These are phyloP conservation scores for Neomonachus schauinslandi DNA, from an alignment of 2,113 vertebrate genomes.

Conservation along the genomic window DNA sequence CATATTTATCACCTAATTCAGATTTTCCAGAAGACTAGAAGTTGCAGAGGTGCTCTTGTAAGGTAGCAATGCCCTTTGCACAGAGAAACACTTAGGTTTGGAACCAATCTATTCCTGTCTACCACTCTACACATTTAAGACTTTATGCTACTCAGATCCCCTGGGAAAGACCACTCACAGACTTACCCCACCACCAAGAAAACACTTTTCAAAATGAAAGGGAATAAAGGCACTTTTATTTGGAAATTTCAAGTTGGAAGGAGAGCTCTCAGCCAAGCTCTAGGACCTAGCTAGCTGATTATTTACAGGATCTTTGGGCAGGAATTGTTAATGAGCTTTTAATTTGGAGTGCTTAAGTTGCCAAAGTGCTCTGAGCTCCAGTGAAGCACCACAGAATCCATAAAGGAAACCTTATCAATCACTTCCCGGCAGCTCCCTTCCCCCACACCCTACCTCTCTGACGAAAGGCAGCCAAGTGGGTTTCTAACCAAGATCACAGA, in stretches of 20 bases:
- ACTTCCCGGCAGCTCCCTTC: conserved; percentile 73
- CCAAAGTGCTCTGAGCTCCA: conserved; percentile 82
- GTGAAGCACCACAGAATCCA: conserved; percentile 81
- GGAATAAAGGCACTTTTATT: conserved; percentile 71
- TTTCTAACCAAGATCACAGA: conserved; percentile 79
- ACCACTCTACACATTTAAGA: conserved; percentile 32
- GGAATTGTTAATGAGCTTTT: conserved; percentile 82
- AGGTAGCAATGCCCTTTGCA: background rate
- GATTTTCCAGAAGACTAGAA: conserved; percentile 4
- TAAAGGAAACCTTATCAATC: conserved; percentile 83
- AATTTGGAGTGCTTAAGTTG: conserved; percentile 83
- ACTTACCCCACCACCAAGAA: conserved; percentile 56
- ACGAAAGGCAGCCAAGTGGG: conserved; percentile 72
- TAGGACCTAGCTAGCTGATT: conserved; percentile 74
- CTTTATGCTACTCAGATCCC: conserved; percentile 31
- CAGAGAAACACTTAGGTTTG: conserved; percentile 32
- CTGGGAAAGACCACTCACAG: conserved; percentile 61
- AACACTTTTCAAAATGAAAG: conserved; percentile 72
- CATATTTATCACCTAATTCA: conserved; percentile 42
- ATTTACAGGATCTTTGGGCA: conserved; percentile 80
- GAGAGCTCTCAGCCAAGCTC: conserved; percentile 63
- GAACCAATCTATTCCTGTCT: conserved; percentile 55
- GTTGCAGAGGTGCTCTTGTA: background rate
- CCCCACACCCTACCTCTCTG: conserved; percentile 44
- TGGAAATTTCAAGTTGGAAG: conserved; percentile 72